A percentile compares a stretch with the other conserved stretches of the same genome.
Conservation (phyloP, 2,113 vertebrate species). For the Thomomys bottae region DNA sequence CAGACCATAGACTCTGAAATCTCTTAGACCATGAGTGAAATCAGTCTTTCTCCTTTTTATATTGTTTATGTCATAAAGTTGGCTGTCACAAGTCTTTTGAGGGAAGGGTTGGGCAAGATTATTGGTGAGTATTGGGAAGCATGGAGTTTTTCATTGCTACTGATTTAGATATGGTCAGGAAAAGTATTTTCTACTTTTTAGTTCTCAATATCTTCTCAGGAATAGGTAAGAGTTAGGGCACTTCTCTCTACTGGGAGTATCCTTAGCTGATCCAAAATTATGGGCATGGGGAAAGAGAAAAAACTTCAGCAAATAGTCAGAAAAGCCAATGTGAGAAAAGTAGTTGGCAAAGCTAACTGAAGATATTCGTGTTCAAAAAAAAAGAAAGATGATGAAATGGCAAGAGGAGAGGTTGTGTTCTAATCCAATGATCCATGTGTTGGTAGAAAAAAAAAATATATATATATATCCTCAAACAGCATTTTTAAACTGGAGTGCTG, state of each 20-base stretch:
- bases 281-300: not conserved
- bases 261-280: not conserved
- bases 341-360: not conserved
- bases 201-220: not conserved
- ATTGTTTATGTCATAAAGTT: not conserved
- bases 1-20: not conserved
- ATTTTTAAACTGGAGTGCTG: not conserved
- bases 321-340: slow-evolving; percentile 10
- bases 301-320: not conserved
- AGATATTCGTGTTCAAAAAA: not conserved
- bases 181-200: not conserved
- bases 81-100: not conserved
- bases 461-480: not conserved
- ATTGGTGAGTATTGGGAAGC: not conserved
- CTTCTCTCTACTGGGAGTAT: not conserved
- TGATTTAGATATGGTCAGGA: not conserved
- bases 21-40: not conserved
- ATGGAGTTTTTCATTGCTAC: not conserved
- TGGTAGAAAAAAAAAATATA: not conserved
- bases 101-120: not conserved
- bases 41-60: not conserved
- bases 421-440: not conserved
- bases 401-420: not conserved
- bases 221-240: not conserved
- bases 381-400: not conserved